Base-by-base conservation (phyloP, 2,113 vertebrate species). In the Misgurnus anguillicaudatus region DNA sequence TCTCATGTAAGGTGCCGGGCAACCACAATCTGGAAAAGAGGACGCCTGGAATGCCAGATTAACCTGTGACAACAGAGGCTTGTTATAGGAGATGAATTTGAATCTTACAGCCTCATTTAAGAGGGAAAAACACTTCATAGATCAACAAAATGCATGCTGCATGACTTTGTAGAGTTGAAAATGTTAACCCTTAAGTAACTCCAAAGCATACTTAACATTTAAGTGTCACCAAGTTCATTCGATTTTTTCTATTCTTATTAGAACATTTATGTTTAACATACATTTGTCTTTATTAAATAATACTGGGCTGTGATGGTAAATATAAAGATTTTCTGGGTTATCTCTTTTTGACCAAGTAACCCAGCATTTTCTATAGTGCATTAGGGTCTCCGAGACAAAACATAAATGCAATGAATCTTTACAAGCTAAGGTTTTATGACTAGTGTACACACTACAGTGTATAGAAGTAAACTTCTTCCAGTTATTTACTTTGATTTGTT, bases 1-100 rank as follows among this genome's bases (percentile, higher is more conserved):
- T 84, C 51, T 65, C 17, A 17, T 11, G 21, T 62, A 64, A 75
- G 48, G 51, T 69, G 57, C 57, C 65, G 8, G 74, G 63, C 62
- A 45, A 60, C 62, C 53, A 41, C 74, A 61, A 63, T 68, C 47
- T 51, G 65, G 31, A 41, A 70, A 66, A 75, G 41, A 58, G 70
- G n/a, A 21, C 51, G 36, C 38, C 9, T 42, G 70, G 70, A 58
- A 58, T 58, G 70, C 53, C 36, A 42, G 38, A 72, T 72, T 42
- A 58, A 72, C 70, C 70, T 58, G 70, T 58, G 70, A 60, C 53
- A 57, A 57, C 53, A 58, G 19, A 2, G 11, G 69, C 69, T 72
- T 58, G 69, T 72, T 72, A 58, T 72, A 19, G 36, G 6, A 60
- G n/a, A 72, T 60, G 53, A 24, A 42, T 72, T 16, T n/a, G 3